phyloP scores from a whole-genome alignment of 2,888 invertebrate genomes.

The Ichneumoninae sp. region DNA sequence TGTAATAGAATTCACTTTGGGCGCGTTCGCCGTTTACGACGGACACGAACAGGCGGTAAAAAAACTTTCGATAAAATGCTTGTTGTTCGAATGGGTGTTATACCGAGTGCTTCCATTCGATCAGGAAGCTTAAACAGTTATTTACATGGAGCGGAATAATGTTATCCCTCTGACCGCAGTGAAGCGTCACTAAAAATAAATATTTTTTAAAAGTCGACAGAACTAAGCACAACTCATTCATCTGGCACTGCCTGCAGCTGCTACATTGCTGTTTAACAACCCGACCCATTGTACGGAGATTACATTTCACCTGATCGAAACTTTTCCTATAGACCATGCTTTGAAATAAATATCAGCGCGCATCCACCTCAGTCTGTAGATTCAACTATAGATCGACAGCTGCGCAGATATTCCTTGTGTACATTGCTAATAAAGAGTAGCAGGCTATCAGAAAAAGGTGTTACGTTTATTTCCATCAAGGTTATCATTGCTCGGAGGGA shows the following conservation, averaged over 20 bases:
- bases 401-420: neutral
- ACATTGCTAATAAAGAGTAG: neutral
- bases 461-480: neutral
- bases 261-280: neutral
- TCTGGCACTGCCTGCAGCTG: neutral
- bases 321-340: neutral
- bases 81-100: neutral
- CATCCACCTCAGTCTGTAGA: neutral
- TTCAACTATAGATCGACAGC: neutral
- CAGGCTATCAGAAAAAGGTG: neutral
- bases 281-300: neutral
- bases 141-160: neutral
- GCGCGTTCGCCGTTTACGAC: constrained; percentile 2
- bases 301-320: neutral
- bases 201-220: neutral
- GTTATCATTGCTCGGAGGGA: neutral
- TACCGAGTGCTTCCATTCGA: neutral
- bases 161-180: neutral
- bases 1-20: constrained; percentile 20
- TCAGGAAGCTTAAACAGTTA: neutral
- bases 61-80: neutral
- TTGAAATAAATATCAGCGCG: neutral
- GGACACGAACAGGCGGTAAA: neutral
- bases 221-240: neutral
- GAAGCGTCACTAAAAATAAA: neutral